Evolutionary conservation across 1,140 invertebrate species (phyloP), one percentile per base, ranked within the genome.

Genomic region (Dreissena rostriformis): DNA sequence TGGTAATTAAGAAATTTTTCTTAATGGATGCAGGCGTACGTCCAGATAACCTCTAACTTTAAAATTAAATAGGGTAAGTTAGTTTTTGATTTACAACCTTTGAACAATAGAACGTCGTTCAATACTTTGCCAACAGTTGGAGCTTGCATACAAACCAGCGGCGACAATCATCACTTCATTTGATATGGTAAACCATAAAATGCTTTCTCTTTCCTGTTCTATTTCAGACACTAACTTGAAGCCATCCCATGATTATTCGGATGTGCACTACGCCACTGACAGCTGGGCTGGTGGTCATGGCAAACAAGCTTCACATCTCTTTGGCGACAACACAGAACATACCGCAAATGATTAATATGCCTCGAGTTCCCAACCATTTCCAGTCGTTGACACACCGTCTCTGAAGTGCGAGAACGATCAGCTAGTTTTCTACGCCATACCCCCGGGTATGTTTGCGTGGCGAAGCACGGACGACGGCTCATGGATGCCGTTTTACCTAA

Each of bases 401-500:
- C n/a, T 81, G 51, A 70, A 74, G 51, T 82, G 80, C 51, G 26
- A 72, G 22, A 55, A 51, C 19, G 70, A 82, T 24, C 61, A 63
- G 49, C 49, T 82, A 7, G 51, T 82, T 22, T 28, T 82, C 26
- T 82, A 75, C n/a, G 80, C 80, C 15, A 49, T 82, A 17, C 80
- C 80, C 8, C 72, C 70, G n/a, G 72, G 80, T 15, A 53, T 53
- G 39, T 63, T 82, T 39, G 80, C 80, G 5, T 82, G 80, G 80
- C 73, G 80, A 74, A 82, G 24, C 51, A 28, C n/a, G 7, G 22
- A 19, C 15, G 80, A 74, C 7, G 80, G 80, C 19, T 82, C 80
- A 15, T 82, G 80, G 80, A 82, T 82, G 80, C 65, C 74, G 10
- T 26, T 66, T 19, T 82, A 82, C 28, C 49, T 82, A 17, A 49